Evolutionary conservation across 2,113 vertebrate species (phyloP).

Genomic region (Seriola quinqueradiata): DNA sequence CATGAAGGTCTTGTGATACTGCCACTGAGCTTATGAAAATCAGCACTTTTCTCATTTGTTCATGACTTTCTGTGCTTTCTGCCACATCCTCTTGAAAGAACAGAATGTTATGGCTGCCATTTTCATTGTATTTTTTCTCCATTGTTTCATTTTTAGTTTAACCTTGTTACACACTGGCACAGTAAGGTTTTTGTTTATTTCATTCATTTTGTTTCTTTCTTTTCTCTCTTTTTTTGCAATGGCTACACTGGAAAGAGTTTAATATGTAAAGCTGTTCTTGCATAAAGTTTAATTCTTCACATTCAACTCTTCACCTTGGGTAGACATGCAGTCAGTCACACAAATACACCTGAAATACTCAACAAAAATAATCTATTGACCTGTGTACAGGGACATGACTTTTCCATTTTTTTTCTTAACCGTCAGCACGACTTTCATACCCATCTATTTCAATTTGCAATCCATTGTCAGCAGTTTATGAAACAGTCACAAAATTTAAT

Average conservation of each 20-base stretch:
- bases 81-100: constrained; percentile 14
- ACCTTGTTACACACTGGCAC: neutral
- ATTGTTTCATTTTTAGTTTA: neutral
- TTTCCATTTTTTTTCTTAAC: no score
- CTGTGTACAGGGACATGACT: no score
- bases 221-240: neutral
- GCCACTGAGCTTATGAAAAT: constrained; percentile 45
- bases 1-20: constrained; percentile 43
- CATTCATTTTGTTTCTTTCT: neutral
- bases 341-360: no score
- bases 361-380: no score
- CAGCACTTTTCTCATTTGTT: constrained; percentile 21
- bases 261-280: neutral
- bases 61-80: neutral
- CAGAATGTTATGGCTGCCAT: constrained; percentile 34
- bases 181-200: neutral
- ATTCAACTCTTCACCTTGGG: no score
- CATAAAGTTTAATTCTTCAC: no score
- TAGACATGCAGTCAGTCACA: no score
- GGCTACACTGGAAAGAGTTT: neutral
- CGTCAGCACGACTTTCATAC: no score
- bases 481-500: no score
- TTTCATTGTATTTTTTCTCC: constrained; percentile 3
- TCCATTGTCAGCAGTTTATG: no score
- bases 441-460: no score